Base-by-base conservation (phyloP, 2,888 invertebrate genomes). In the Heliconius hortense region DNA sequence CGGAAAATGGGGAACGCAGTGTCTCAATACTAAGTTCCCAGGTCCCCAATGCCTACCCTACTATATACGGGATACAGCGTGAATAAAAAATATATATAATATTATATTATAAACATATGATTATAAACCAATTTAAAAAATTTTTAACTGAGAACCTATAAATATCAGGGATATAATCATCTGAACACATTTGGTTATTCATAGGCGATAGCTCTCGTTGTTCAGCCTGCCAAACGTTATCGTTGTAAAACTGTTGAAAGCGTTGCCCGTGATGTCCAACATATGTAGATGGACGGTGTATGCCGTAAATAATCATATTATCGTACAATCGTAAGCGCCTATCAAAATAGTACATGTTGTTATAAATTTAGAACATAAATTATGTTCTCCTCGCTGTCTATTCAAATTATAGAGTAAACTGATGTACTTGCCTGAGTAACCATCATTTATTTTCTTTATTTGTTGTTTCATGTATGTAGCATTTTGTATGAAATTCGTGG, bases 201-300 rank as follows among this genome's bases (percentile, higher is more conserved):
- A n/a, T 21, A n/a, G n/a, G n/a, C 28, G 13, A 69, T 69, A 31
- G 7, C 31, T 69, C 69, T n/a, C 15, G 7, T 68, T 68, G 53
- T 56, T n/a, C 53, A 31, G 53, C 53, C 53, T 31, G 53, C 31
- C 69, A 21, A 53, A n/a, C 31, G 8, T n/a, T 69, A 69, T 69
- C 69, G 8, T 56, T 56, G 69, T 56, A 69, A 56, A 53, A 56
- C n/a, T n/a, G 53, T 11, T 68, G 28, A 68, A 68, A 48, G 13
- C 28, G 28, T 69, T 69, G n/a, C 31, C 53, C 48, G 5, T 56
- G 53, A 53, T 69, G 53, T 69, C 53, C 28, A 69, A 69, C 68
- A 18, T 56, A 7, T 31, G 31, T 8, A 69, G 68, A 53, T 69
- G 31, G n/a, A 53, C 28, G 28, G 28, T 28, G 28, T 68, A n/a